phyloP scores from a whole-genome alignment of 2,113 vertebrate species.

The Gymnogyps californianus region DNA sequence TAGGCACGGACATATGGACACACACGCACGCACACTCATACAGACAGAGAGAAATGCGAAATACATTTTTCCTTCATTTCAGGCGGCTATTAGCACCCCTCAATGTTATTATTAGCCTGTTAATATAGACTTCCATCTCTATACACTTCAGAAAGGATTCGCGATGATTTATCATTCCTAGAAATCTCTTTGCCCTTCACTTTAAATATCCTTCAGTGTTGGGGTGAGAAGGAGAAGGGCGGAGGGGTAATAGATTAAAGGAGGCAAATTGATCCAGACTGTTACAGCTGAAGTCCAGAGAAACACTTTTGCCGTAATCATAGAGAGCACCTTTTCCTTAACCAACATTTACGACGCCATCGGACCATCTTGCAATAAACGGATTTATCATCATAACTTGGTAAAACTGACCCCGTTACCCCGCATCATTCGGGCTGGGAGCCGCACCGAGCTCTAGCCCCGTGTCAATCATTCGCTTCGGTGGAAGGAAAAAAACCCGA shows the following conservation, averaged over 20 bases:
- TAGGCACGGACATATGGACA: background rate
- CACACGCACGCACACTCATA: background rate
- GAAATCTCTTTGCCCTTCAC: conserved; percentile 19
- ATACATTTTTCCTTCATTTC: background rate
- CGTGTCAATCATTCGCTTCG: background rate
- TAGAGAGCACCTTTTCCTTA: background rate
- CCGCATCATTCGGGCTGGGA: background rate
- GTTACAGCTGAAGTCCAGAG: background rate
- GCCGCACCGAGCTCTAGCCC: background rate
- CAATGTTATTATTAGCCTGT: background rate
- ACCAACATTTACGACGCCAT: background rate
- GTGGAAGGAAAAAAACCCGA: background rate
- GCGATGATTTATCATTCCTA: background rate
- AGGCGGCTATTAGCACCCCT: background rate
- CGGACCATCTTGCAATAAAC: background rate
- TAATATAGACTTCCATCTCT: background rate
- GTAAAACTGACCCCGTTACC: background rate
- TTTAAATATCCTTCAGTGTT: background rate
- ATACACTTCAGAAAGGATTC: background rate
- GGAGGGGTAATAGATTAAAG: background rate
- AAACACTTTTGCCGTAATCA: background rate
- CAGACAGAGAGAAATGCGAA: background rate
- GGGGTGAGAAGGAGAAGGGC: background rate
- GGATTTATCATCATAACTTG: background rate
- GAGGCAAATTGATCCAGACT: background rate